phyloP scores from a whole-genome alignment of 1,140 invertebrate species.

The Oryctes rhinoceros region DNA sequence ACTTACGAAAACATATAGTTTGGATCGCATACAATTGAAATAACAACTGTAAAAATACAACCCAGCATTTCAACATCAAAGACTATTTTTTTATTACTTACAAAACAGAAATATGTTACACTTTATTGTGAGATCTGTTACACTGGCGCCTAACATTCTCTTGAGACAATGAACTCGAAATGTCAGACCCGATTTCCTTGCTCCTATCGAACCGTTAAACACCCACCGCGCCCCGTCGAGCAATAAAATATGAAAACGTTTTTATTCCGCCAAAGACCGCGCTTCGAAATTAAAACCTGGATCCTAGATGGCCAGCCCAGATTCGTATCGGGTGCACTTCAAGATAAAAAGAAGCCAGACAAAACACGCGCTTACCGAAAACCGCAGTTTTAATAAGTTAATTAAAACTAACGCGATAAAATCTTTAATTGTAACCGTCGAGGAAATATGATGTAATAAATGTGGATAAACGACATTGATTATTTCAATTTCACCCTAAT shows the following conservation, averaged over 20 bases:
- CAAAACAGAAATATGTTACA: neutral
- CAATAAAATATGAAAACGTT: neutral
- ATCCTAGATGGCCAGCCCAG: neutral
- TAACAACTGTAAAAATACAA: constrained; percentile 5
- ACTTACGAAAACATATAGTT: too few relatives aligned
- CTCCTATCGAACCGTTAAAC: neutral
- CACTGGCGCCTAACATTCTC: neutral
- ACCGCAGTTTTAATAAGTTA: too few relatives aligned
- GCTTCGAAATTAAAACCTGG: neutral
- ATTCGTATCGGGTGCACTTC: neutral
- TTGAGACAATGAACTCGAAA: neutral
- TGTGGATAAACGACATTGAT: neutral
- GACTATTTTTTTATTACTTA: constrained; percentile 2
- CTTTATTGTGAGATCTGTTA: constrained; percentile 4
- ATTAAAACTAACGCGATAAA: neutral
- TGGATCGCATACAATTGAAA: neutral
- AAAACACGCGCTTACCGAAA: neutral
- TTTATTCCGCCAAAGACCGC: neutral
- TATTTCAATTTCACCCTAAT: constrained; percentile 12
- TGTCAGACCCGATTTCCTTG: constrained; percentile 7
- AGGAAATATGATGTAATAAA: neutral
- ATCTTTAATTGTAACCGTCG: neutral
- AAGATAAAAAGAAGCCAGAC: neutral
- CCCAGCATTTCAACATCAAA: neutral
- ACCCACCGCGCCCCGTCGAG: neutral